Percentiles rank a stretch among this genome's conserved stretches.
phyloP scores from a whole-genome alignment of 1,140 invertebrate genomes.

The Zaprionus ornatus region DNA sequence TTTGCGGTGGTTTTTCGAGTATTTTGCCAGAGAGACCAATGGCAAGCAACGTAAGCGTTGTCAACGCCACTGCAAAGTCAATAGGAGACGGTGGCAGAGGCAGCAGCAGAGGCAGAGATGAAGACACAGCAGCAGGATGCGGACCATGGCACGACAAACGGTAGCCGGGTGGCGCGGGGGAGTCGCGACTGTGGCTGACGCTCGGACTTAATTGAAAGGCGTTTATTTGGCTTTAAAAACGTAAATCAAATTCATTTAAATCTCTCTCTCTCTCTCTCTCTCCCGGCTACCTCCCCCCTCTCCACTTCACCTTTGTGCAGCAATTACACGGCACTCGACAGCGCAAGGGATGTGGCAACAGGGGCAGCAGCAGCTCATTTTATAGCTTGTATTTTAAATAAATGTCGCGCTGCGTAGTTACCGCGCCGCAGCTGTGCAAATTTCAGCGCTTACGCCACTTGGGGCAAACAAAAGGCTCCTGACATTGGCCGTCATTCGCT shows the following conservation, averaged over 20 bases:
- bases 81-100: constrained; percentile 38
- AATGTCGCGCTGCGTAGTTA: constrained; percentile 55
- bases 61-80: constrained; percentile 76
- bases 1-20: constrained; percentile 78
- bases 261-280: constrained; percentile 4
- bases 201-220: constrained; percentile 80
- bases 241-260: constrained; percentile 84
- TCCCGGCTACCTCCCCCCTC: constrained; percentile 19
- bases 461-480: constrained; percentile 74
- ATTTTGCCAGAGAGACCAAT: constrained; percentile 60
- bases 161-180: not conserved
- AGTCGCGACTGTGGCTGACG: constrained; percentile 36
- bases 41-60: constrained; percentile 62
- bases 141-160: not conserved
- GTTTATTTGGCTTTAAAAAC: constrained; percentile 82
- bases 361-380: constrained; percentile 63
- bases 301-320: constrained; percentile 63
- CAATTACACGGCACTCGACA: constrained; percentile 75
- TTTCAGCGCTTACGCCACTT: constrained; percentile 75
- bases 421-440: constrained; percentile 60
- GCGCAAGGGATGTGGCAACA: too few species aligned
- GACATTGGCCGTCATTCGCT: constrained; percentile 76
- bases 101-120: not conserved
- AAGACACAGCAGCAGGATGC: not conserved
- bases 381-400: constrained; percentile 82